These are phyloP conservation scores for Trisateles emortualis DNA, from an alignment of 2,888 invertebrate species.

Conservation along the genomic window DNA sequence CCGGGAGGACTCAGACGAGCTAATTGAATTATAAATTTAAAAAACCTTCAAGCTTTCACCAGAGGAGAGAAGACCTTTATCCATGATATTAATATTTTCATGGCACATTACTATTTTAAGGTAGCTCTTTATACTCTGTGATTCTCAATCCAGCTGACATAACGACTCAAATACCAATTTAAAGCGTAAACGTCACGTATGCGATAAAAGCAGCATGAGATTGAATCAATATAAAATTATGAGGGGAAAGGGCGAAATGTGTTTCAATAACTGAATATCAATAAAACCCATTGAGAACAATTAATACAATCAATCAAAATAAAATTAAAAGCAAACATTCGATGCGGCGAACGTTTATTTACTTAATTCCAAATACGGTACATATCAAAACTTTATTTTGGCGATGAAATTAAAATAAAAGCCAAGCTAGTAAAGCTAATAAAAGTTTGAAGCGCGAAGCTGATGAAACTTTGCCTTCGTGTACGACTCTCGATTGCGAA, in stretches of 20 bases:
- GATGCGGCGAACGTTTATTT: slow-evolving; percentile 10
- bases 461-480: slow-evolving; percentile 46
- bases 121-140: too few species aligned
- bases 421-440: slow-evolving; percentile 26
- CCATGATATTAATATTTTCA: too few species aligned
- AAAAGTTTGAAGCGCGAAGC: slow-evolving; percentile 43
- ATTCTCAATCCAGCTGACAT: too few species aligned
- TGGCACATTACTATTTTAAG: too few species aligned
- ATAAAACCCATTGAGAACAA: neutral
- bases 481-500: slow-evolving; percentile 48
- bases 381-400: slow-evolving; percentile 19
- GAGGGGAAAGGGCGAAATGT: neutral
- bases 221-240: neutral
- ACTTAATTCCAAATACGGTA: slow-evolving; percentile 13
- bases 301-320: neutral
- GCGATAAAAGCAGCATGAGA: neutral
- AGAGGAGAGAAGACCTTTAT: too few species aligned
- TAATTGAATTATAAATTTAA: too few species aligned
- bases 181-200: too few species aligned
- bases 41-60: too few species aligned
- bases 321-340: neutral
- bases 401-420: slow-evolving; percentile 42
- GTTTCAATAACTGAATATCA: neutral
- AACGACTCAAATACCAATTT: too few species aligned
- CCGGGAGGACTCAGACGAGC: too few species aligned